phyloP scores from a whole-genome alignment of 2,888 invertebrate genomes.

The Pristionchus entomophagus region DNA sequence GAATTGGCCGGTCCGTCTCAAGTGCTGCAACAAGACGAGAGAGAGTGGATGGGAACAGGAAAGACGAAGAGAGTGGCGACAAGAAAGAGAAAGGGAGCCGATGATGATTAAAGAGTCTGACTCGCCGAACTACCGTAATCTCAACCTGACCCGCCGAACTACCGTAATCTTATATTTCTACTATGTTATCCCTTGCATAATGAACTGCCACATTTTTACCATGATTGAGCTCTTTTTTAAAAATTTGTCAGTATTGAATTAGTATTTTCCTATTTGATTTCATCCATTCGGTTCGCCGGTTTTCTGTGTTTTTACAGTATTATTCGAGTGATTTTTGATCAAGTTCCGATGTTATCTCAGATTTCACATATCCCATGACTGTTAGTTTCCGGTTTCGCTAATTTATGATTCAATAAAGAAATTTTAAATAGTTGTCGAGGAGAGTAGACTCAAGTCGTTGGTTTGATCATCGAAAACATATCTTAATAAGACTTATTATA shows the following conservation, averaged over 20 bases:
- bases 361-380: neutral
- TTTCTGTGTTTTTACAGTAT: neutral
- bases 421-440: no score
- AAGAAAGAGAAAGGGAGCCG: neutral
- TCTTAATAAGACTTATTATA: no score
- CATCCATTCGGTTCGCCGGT: neutral
- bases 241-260: neutral
- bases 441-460: no score
- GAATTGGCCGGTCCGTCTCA: neutral
- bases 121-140: no score
- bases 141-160: no score
- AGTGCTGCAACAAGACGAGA: constrained; percentile 6
- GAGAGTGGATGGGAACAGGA: constrained; percentile 22
- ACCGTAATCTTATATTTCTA: no score
- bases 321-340: constrained; percentile 19
- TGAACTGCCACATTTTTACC: neutral
- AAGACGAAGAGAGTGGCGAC: neutral
- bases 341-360: neutral
- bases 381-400: constrained; percentile 3
- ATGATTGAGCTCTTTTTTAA: neutral
- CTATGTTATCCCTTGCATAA: no score
- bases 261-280: neutral
- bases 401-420: neutral
- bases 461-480: no score
- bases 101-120: neutral